These are phyloP conservation scores for Phasia obesa DNA, from an alignment of 2,888 invertebrate genomes.

Conservation along the genomic window DNA sequence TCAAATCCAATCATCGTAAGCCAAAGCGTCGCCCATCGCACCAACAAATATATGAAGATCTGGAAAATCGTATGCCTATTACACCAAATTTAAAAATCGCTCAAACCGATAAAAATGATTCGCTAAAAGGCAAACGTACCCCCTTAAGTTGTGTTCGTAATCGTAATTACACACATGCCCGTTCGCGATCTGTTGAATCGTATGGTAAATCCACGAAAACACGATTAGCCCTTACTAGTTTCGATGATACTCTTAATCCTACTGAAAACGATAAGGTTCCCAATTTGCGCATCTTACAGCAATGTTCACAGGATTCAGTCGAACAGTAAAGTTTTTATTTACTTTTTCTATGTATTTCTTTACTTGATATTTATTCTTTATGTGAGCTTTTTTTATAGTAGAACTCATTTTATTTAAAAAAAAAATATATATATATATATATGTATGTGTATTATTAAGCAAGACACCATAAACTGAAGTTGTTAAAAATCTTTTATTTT, in stretches of 20 bases:
- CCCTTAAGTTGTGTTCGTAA: slow-evolving; percentile 79
- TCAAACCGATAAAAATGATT: slow-evolving; percentile 16
- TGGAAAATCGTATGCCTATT: slow-evolving; percentile 64
- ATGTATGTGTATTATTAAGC: not conserved
- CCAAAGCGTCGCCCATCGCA: slow-evolving; percentile 68
- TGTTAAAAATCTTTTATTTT: not conserved
- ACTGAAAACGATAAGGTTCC: slow-evolving; percentile 19
- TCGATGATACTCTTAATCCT: slow-evolving; percentile 76
- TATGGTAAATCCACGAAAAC: slow-evolving; percentile 73
- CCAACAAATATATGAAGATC: slow-evolving; percentile 76
- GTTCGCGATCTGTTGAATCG: slow-evolving; percentile 77
- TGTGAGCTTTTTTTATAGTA: not conserved
- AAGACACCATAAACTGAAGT: not conserved
- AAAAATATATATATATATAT: not conserved
- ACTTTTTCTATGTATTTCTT: slow-evolving; percentile 8
- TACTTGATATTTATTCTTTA: not conserved
- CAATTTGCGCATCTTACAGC: slow-evolving; percentile 7
- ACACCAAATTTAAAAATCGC: slow-evolving; percentile 69
- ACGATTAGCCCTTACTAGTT: slow-evolving; percentile 74
- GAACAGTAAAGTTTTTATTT: slow-evolving; percentile 20
- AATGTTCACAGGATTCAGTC: slow-evolving; percentile 23
- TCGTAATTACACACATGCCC: slow-evolving; percentile 76
- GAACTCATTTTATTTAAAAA: not conserved
- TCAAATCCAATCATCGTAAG: slow-evolving; percentile 71
- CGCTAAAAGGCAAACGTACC: slow-evolving; percentile 74